phyloP scores from a whole-genome alignment of 2,113 vertebrate genomes.

The Dromas ardeola region DNA sequence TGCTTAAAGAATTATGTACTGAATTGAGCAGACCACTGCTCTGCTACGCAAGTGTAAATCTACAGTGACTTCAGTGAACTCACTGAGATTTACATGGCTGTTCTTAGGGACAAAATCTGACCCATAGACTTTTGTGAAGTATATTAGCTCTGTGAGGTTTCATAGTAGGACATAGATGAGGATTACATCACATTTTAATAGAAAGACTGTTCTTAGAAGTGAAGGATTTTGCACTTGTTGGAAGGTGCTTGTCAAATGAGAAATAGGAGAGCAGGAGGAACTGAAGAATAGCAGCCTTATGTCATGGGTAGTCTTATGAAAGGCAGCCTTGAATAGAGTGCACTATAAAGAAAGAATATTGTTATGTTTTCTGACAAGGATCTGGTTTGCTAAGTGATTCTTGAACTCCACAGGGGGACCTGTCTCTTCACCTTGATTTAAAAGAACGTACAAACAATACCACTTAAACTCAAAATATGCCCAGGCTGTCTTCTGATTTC shows the following conservation, averaged over 20 bases:
- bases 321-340: constrained; percentile 57
- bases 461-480: constrained; percentile 62
- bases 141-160: neutral
- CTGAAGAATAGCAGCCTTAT: constrained; percentile 55
- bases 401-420: constrained; percentile 55
- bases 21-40: neutral
- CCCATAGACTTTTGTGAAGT: neutral
- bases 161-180: neutral
- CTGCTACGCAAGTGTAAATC: neutral
- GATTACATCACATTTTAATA: constrained; percentile 29
- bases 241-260: constrained; percentile 48
- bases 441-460: constrained; percentile 57
- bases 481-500: constrained; percentile 52
- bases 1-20: neutral
- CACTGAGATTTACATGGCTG: neutral
- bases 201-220: constrained; percentile 26
- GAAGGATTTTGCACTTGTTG: constrained; percentile 39
- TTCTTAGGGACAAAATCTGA: neutral
- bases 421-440: constrained; percentile 65
- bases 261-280: constrained; percentile 41
- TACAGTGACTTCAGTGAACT: neutral
- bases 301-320: constrained; percentile 33
- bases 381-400: constrained; percentile 61
- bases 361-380: constrained; percentile 64
- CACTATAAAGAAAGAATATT: constrained; percentile 60